These are phyloP conservation scores for Oreortyx pictus DNA, from an alignment of 2,797 vertebrate genomes.

Conservation along the genomic window DNA sequence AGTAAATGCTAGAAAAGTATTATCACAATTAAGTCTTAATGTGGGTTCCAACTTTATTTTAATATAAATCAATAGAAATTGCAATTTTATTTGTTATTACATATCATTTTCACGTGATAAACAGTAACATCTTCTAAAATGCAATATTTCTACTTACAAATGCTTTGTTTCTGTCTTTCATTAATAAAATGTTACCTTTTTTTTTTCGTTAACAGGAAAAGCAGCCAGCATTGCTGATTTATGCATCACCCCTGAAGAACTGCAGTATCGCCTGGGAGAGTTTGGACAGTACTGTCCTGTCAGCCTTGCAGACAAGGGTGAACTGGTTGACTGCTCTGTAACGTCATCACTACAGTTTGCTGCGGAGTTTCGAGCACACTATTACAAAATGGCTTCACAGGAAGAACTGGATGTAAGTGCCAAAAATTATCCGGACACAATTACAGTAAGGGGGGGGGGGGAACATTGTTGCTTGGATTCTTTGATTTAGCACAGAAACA, in stretches of 20 bases:
- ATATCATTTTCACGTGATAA: not conserved
- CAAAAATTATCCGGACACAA: not conserved
- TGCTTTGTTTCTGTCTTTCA: not conserved
- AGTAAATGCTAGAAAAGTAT: not conserved
- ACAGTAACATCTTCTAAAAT: not conserved
- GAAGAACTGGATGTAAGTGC: constrained; percentile 87
- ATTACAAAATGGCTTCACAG: constrained; percentile 90
- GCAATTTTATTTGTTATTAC: not conserved
- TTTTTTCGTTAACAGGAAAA: constrained; percentile 78
- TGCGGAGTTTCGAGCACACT: constrained; percentile 87
- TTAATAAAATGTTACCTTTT: not conserved
- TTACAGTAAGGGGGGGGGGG: not conserved
- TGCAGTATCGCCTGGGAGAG: constrained; percentile 85
- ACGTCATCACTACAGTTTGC: constrained; percentile 81
- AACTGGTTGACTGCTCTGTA: constrained; percentile 87
- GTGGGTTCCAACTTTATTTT: constrained; percentile 5
- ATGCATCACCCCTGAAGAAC: constrained; percentile 88
- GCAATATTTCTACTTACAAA: not conserved
- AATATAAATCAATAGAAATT: not conserved
- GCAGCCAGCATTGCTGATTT: constrained; percentile 88
- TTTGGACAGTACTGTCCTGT: constrained; percentile 92
- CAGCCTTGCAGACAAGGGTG: constrained; percentile 86
- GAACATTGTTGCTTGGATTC: not conserved
- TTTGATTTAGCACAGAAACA: not conserved
- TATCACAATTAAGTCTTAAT: not conserved